phyloP scores from a whole-genome alignment of 2,797 vertebrate genomes.

The Coregonus suidteri region DNA sequence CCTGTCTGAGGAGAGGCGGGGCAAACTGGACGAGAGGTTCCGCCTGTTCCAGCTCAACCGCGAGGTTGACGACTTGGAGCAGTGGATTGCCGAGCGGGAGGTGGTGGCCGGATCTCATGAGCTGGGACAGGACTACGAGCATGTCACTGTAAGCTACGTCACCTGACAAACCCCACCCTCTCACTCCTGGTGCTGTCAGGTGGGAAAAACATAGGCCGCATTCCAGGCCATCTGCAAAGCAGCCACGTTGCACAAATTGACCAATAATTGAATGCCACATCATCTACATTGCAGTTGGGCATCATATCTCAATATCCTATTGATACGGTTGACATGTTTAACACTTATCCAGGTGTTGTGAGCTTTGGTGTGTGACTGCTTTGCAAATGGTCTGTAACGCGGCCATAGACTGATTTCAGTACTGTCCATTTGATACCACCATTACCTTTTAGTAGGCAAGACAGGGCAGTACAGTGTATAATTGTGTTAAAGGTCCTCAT shows the following conservation, averaged over 20 bases:
- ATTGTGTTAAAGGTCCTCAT: not conserved
- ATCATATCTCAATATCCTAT: not conserved
- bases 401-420: too few relatives aligned
- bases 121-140: slow-evolving; percentile 95
- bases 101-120: slow-evolving; percentile 96
- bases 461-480: not conserved
- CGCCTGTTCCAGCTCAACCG: slow-evolving; percentile 95
- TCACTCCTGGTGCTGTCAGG: not conserved
- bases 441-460: too few relatives aligned
- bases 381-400: too few relatives aligned
- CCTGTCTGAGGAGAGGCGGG: slow-evolving; percentile 88
- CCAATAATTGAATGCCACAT: not conserved
- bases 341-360: too few relatives aligned
- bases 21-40: slow-evolving; percentile 92
- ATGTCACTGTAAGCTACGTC: slow-evolving; percentile 83
- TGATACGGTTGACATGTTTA: too few relatives aligned
- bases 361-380: too few relatives aligned
- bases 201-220: too few relatives aligned
- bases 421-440: too few relatives aligned
- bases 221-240: too few relatives aligned
- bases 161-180: not conserved
- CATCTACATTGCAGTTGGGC: not conserved
- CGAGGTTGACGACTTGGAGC: slow-evolving; percentile 95
- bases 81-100: slow-evolving; percentile 96
- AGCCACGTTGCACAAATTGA: not conserved